These are phyloP conservation scores for Gorsachius goisagi DNA, from an alignment of 2,113 vertebrate genomes.

Conservation along the genomic window DNA sequence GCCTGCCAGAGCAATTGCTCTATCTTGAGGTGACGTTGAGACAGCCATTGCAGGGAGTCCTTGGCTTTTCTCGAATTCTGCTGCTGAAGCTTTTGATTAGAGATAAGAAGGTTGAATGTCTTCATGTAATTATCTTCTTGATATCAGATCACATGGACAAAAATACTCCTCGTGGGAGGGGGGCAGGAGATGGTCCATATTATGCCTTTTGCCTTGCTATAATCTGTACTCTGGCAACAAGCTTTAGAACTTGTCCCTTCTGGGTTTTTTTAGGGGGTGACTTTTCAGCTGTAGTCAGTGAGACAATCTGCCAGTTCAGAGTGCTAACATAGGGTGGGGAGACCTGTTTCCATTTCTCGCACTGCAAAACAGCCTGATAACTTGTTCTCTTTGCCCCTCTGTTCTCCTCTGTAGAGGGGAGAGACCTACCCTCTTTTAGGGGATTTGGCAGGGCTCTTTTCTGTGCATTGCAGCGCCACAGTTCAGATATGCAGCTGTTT, in stretches of 20 bases:
- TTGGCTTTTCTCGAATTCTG: background rate
- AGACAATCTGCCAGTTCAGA: background rate
- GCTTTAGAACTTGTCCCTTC: background rate
- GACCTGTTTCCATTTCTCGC: background rate
- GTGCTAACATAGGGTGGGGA: background rate
- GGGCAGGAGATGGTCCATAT: background rate
- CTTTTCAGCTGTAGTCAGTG: background rate
- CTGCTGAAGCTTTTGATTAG: background rate
- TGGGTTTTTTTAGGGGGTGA: background rate
- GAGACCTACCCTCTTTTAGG: background rate
- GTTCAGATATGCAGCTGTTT: background rate
- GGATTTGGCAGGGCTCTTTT: background rate
- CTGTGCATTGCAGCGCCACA: background rate
- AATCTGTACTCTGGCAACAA: background rate
- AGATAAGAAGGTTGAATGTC: background rate
- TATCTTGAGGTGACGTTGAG: background rate
- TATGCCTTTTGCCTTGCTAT: background rate
- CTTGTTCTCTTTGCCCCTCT: background rate
- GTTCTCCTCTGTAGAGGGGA: background rate
- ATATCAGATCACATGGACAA: background rate
- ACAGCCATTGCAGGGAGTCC: background rate
- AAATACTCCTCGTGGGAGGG: background rate
- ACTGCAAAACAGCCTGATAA: background rate
- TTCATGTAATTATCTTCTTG: background rate
- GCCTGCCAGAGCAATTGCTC: background rate